Evolutionary conservation across 2,797 vertebrate species (phyloP).

Genomic region (Oceanodroma leucorhoa): DNA sequence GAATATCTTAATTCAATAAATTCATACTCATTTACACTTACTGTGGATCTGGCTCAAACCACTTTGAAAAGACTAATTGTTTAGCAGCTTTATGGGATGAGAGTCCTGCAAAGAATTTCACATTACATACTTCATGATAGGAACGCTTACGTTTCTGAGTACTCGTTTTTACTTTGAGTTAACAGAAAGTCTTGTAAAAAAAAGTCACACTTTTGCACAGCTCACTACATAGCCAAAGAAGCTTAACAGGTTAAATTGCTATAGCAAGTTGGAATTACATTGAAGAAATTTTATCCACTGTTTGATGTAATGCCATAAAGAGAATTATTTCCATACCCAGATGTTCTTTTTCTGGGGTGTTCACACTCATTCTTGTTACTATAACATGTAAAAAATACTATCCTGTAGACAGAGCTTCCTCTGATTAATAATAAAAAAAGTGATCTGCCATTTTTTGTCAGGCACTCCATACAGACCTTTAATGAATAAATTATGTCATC

Average conservation of each 20-base stretch:
- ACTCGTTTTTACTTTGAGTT: neutral
- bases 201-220: neutral
- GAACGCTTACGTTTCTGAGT: neutral
- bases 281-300: neutral
- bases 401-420: neutral
- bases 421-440: neutral
- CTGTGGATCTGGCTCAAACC: neutral
- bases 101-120: neutral
- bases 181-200: neutral
- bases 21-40: neutral
- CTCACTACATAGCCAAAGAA: neutral
- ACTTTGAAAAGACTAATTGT: neutral
- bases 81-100: neutral
- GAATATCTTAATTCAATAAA: neutral
- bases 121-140: neutral
- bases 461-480: neutral
- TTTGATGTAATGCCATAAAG: neutral
- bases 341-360: neutral
- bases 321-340: neutral
- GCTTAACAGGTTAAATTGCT: neutral
- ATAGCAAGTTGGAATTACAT: neutral
- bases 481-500: neutral
- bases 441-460: neutral
- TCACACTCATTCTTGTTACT: neutral
- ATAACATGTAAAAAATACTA: neutral